Conservation (phyloP, 2,797 vertebrate species). For the Vultur gryphus region DNA sequence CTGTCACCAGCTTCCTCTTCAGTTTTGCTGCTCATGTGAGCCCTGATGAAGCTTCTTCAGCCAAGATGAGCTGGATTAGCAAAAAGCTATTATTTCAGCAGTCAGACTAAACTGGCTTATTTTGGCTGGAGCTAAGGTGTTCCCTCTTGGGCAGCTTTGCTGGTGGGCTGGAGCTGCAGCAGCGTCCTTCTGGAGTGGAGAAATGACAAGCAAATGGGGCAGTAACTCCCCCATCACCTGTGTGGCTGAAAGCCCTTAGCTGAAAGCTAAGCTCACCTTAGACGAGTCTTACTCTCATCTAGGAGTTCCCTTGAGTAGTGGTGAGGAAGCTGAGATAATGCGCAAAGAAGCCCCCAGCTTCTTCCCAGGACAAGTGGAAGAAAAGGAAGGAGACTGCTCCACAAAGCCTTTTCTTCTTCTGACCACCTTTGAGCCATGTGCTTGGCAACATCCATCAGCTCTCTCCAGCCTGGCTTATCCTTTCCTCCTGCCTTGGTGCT, state of each 20-base stretch:
- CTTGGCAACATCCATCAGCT: background rate
- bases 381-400: background rate
- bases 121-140: background rate
- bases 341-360: background rate
- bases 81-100: background rate
- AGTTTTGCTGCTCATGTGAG: background rate
- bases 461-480: background rate
- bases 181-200: background rate
- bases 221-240: background rate
- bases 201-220: background rate
- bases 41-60: background rate
- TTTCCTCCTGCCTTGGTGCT: background rate
- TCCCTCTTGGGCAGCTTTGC: background rate
- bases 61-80: constrained; percentile 20
- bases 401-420: background rate
- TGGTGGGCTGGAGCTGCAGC: background rate
- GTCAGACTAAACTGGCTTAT: constrained; percentile 14
- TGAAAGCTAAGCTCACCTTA: background rate
- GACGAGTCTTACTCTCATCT: background rate
- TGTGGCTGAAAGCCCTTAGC: background rate
- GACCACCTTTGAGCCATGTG: rapidly evolving
- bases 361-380: background rate
- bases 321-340: background rate
- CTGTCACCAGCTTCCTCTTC: background rate
- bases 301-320: background rate